Evolutionary conservation across 2,888 invertebrate genomes (phyloP).

Genomic region (Tetrapedia diversipes): DNA sequence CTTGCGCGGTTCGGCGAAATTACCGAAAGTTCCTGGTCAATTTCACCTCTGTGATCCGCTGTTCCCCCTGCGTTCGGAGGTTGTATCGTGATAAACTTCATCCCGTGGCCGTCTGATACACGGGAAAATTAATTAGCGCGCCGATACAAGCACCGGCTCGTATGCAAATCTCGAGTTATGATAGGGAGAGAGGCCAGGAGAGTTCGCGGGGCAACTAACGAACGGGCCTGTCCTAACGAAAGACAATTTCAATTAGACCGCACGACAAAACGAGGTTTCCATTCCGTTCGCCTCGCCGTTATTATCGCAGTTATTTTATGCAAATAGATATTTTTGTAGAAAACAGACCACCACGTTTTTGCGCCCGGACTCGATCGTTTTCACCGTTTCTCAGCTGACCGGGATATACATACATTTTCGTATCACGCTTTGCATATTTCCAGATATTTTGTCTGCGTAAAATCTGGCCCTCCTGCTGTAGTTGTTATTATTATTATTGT

Average conservation of each 20-base stretch:
- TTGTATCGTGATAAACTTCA: constrained; percentile 15
- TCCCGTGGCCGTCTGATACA: constrained; percentile 1
- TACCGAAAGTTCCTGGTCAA: constrained; percentile 70
- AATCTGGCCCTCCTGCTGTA: too few species aligned
- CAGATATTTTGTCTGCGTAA: too few species aligned
- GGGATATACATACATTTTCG: too few species aligned
- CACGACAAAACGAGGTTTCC: too few species aligned
- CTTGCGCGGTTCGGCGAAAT: constrained; percentile 63
- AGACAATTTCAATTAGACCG: background rate
- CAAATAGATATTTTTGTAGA: too few species aligned
- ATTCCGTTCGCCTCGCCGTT: background rate
- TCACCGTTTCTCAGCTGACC: too few species aligned
- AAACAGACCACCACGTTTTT: too few species aligned
- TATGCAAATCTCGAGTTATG: constrained; percentile 24
- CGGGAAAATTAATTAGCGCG: constrained; percentile 37
- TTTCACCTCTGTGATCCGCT: constrained; percentile 48
- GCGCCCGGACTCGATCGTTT: too few species aligned
- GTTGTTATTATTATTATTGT: too few species aligned
- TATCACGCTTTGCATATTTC: too few species aligned
- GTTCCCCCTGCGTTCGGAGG: background rate
- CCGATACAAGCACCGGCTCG: constrained; percentile 3
- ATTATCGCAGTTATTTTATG: too few species aligned
- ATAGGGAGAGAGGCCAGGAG: background rate
- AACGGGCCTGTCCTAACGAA: too few species aligned
- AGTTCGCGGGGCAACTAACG: background rate